Percentiles rank a stretch among this genome's conserved stretches.
Evolutionary conservation across 2,888 invertebrate genomes (phyloP).

Genomic region (Spicauda simplicius): DNA sequence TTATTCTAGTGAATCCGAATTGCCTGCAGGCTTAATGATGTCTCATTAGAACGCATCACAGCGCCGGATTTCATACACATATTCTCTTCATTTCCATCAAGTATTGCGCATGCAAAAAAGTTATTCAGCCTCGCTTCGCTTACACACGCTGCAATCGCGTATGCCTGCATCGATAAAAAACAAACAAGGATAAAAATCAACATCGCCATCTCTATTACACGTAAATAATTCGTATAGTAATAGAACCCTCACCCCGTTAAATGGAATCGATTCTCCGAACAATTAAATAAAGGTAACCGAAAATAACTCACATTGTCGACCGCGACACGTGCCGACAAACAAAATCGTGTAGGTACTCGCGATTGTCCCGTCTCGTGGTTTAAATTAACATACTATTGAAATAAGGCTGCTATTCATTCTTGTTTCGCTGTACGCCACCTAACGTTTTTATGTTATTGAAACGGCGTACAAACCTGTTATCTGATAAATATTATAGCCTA

Average conservation of each 20-base stretch:
- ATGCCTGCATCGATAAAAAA: constrained; percentile 15
- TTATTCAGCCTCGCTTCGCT: neutral
- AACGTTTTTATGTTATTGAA: neutral
- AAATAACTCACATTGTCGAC: constrained; percentile 13
- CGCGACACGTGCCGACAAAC: constrained; percentile 20
- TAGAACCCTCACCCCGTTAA: neutral
- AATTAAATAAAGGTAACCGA: constrained; percentile 12
- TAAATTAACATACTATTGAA: constrained; percentile 29
- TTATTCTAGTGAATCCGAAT: constrained; percentile 7
- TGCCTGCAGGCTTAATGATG: constrained; percentile 16
- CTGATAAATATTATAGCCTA: neutral
- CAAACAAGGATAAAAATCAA: constrained; percentile 8
- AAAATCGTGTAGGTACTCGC: constrained; percentile 23
- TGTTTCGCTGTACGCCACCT: constrained; percentile 5
- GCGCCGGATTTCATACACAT: constrained; percentile 9
- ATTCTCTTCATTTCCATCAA: constrained; percentile 7
- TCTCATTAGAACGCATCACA: constrained; percentile 12
- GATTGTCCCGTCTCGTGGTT: constrained; percentile 28
- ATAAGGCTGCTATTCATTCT: constrained; percentile 22
- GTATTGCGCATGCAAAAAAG: neutral
- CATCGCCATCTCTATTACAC: constrained; percentile 1
- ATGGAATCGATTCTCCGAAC: constrained; percentile 7
- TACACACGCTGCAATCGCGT: neutral
- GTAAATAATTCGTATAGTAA: neutral
- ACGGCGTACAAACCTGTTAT: neutral